Base-by-base conservation (phyloP, 2,797 vertebrate species). In the Chaetophractus vellerosus region DNA sequence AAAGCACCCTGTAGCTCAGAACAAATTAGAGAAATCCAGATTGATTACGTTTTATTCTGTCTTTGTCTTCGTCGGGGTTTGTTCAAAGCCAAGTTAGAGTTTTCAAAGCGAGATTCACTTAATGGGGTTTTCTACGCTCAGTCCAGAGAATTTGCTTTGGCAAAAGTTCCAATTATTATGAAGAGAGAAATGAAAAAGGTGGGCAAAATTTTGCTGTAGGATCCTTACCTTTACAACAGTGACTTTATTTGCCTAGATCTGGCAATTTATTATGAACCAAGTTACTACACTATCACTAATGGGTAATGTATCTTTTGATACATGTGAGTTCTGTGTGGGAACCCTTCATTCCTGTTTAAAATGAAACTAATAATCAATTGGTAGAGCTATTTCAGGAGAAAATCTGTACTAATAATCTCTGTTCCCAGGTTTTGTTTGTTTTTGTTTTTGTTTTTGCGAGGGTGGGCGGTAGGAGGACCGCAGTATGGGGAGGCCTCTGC, bases 21-120 rank as follows among this genome's bases (percentile, higher is more conserved):
- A 61, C 88, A 81, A 97, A 94, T 50, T 59, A 45, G 57, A 94
- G 93, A 97, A 96, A 88, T 75, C 74, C 93, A 93, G 33, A 69
- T 84, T 93, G 97, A 82, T 96, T 95, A 3, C 76, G 66, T 96
- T 96, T 61, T 80, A 0, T 92, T 24, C 16, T 96, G 33, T 95
- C 45, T 96, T 88, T 91, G 0, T 95, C 85, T 97, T 94, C 28
- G 4, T 95, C 78, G 55, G 69, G 31, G n/a, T 97, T 94, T 0
- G 1, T 92, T 95, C 88, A 92, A 66, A 61, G 59, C 71, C 88
- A 96, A 95, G 3, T 6, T 52, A 95, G 80, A 89, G 90, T 61
- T 95, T 96, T 74, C 38, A 68, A 31, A 95, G 78, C 36, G 8
- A 96, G 86, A 94, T 68, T 75, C 78, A n/a, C 88, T 90, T 92